Percentiles rank a stretch among this genome's conserved stretches.
Evolutionary conservation across 1,140 invertebrate species (phyloP).

Genomic region (Popillia japonica): DNA sequence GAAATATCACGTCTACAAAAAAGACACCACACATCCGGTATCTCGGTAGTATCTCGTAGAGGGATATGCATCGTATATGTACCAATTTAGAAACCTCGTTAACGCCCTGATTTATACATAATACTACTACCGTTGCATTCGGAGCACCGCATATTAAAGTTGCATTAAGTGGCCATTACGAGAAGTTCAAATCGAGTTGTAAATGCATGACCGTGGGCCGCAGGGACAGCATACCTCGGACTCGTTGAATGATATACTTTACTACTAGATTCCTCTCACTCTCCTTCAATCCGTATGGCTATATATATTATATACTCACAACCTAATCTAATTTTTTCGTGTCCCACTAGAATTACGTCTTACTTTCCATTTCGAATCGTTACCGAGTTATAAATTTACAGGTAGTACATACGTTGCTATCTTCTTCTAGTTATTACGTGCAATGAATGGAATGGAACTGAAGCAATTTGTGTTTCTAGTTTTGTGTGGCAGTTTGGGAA

Average conservation of each 20-base stretch:
- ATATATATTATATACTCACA: background rate
- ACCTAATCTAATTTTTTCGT: constrained; percentile 11
- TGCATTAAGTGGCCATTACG: constrained; percentile 9
- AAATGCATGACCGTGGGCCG: background rate
- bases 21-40: background rate
- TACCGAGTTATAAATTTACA: background rate
- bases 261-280: background rate
- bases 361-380: background rate
- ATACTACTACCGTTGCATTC: constrained; percentile 9
- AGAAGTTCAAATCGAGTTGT: background rate
- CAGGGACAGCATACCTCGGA: background rate
- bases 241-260: background rate
- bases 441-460: background rate
- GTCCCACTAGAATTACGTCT: constrained; percentile 4
- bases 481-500: no score
- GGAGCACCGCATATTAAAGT: background rate
- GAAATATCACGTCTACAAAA: no score
- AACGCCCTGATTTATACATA: constrained; percentile 10
- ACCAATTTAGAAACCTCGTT: constrained; percentile 6
- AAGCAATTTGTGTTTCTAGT: background rate
- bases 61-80: background rate
- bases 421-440: background rate
- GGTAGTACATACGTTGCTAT: background rate
- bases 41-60: background rate
- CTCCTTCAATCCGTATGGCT: background rate